Conservation (phyloP, 2,113 vertebrate species). For the Pseudonaja textilis region DNA sequence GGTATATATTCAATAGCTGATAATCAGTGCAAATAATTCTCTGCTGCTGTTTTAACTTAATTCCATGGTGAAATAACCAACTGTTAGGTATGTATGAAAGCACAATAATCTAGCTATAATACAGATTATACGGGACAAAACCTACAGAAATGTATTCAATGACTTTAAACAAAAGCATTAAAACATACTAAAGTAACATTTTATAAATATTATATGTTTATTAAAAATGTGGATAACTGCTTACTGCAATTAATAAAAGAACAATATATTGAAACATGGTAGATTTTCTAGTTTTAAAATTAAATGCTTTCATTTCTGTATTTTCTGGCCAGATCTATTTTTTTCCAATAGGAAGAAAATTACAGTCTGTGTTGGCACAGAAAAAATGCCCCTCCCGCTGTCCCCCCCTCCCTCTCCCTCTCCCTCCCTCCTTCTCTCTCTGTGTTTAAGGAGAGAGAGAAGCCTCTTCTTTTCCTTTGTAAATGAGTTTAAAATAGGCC, state of each 20-base stretch:
- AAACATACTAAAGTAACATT: not conserved
- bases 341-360: conserved; percentile 5
- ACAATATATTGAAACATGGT: not conserved
- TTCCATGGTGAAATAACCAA: not conserved
- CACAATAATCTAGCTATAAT: not conserved
- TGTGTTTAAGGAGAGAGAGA: not conserved
- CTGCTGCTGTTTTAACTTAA: not conserved
- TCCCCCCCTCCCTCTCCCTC: too few relatives aligned
- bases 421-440: too few relatives aligned
- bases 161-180: not conserved
- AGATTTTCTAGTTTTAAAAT: not conserved
- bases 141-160: not conserved
- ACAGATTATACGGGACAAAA: not conserved
- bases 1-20: not conserved
- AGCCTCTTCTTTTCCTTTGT: not conserved
- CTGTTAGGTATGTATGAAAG: not conserved
- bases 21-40: not conserved
- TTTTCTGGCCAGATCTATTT: not conserved
- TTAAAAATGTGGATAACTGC: not conserved
- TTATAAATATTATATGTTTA: not conserved
- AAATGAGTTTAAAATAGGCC: conserved; percentile 12
- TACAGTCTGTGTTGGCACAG: not conserved
- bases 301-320: not conserved
- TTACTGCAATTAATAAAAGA: not conserved
- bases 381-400: accelerated